phyloP scores from a whole-genome alignment of 2,113 vertebrate genomes.

The Petrocephalus zakoni region DNA sequence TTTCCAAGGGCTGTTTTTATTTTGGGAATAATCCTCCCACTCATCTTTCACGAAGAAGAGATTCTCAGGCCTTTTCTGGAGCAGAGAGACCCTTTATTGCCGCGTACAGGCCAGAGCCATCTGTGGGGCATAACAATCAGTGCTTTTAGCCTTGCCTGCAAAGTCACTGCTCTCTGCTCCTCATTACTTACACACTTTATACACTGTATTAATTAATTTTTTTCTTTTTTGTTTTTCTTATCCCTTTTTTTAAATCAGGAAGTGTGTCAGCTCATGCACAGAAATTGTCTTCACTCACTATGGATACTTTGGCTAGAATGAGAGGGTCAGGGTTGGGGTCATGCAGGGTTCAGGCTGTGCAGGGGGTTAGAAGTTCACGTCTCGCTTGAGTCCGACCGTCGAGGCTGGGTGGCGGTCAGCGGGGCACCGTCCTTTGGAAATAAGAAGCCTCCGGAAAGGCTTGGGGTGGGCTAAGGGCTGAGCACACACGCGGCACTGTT shows the following conservation, averaged over 20 bases:
- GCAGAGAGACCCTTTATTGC: not conserved
- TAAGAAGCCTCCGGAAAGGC: not conserved
- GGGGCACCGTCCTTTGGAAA: not conserved
- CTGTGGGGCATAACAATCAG: not conserved
- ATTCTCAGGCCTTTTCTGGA: conserved; percentile 18
- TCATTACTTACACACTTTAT: not conserved
- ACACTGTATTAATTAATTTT: not conserved
- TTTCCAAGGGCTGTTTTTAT: conserved; percentile 41
- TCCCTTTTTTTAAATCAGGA: not conserved
- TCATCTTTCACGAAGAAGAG: conserved; percentile 29
- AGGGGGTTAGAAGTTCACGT: not conserved
- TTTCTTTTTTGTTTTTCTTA: not conserved
- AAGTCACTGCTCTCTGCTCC: not conserved
- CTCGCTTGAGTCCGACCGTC: not conserved
- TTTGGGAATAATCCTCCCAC: conserved; percentile 49
- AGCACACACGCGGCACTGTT: not conserved
- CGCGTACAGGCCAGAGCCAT: not conserved
- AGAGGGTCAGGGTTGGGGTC: not conserved
- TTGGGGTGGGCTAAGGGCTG: not conserved
- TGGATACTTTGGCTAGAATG: not conserved
- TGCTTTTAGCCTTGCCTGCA: not conserved
- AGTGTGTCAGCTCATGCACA: not conserved
- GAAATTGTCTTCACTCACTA: not conserved
- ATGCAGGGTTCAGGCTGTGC: not conserved
- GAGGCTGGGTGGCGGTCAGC: not conserved